These are phyloP conservation scores for Nothura maculosa DNA, from an alignment of 2,797 vertebrate species.

Conservation along the genomic window DNA sequence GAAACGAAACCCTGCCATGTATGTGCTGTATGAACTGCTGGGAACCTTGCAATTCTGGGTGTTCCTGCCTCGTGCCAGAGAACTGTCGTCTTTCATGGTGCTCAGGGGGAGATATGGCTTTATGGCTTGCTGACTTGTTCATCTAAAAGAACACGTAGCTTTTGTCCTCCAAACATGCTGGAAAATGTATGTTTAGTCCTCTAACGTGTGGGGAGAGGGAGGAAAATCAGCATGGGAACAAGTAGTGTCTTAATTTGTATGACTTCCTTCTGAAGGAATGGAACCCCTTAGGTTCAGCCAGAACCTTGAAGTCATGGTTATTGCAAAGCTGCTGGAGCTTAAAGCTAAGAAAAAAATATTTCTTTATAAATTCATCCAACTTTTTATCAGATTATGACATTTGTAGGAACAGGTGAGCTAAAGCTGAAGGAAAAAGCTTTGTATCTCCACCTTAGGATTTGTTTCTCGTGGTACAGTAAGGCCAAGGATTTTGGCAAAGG, in stretches of 20 bases:
- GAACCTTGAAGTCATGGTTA: background rate
- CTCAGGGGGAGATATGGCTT: background rate
- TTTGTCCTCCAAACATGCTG: background rate
- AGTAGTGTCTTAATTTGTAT: background rate
- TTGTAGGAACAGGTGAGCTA: background rate
- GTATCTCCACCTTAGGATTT: background rate
- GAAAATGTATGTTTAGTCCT: background rate
- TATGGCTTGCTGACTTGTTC: background rate
- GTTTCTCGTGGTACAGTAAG: background rate
- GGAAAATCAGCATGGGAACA: background rate
- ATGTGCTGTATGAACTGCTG: background rate
- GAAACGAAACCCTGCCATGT: background rate
- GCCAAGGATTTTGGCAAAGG: background rate
- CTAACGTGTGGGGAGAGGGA: background rate
- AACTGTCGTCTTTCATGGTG: constrained; percentile 30
- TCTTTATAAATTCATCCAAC: background rate
- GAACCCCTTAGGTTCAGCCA: background rate
- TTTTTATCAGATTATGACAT: background rate
- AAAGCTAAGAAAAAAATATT: background rate
- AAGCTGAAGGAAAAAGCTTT: background rate
- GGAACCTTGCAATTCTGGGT: constrained; percentile 15
- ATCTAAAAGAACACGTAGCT: background rate
- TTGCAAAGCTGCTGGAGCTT: background rate
- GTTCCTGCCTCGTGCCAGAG: constrained; percentile 39
- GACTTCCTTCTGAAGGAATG: background rate